These are phyloP conservation scores for Cremastinae sp. DNA, from an alignment of 2,888 invertebrate genomes.

Conservation along the genomic window DNA sequence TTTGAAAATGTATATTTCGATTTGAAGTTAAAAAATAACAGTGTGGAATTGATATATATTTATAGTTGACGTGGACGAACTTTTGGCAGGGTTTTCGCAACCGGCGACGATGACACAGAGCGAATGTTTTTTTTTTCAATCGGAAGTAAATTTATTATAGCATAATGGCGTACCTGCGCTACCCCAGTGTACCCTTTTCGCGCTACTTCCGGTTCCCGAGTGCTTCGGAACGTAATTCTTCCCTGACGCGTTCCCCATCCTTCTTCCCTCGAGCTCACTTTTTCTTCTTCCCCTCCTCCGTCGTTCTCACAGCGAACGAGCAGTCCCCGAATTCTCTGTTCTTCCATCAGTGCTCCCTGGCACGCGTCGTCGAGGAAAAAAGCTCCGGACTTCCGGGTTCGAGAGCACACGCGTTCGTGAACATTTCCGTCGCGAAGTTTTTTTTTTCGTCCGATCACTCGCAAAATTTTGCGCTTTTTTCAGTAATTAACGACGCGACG, in stretches of 20 bases:
- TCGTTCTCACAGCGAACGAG: constrained; percentile 53
- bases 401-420: constrained; percentile 14
- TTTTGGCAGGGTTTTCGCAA: no score
- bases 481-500: not conserved
- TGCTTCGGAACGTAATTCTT: constrained; percentile 82
- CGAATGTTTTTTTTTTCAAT: not conserved
- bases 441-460: no score
- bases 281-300: constrained; percentile 17
- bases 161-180: constrained; percentile 86
- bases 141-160: no score
- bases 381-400: constrained; percentile 43
- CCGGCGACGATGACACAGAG: no score
- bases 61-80: no score
- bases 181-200: constrained; percentile 91
- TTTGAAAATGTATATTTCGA: no score
- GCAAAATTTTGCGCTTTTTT: no score
- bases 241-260: constrained; percentile 85
- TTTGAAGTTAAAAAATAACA: no score
- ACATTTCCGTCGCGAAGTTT: constrained; percentile 10
- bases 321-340: constrained; percentile 51
- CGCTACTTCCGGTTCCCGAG: constrained; percentile 80
- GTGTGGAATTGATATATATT: no score
- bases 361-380: constrained; percentile 41
- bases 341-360: constrained; percentile 44
- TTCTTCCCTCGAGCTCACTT: constrained; percentile 35